Evolutionary conservation across 2,888 invertebrate genomes (phyloP).

Genomic region (Netelia virgata): DNA sequence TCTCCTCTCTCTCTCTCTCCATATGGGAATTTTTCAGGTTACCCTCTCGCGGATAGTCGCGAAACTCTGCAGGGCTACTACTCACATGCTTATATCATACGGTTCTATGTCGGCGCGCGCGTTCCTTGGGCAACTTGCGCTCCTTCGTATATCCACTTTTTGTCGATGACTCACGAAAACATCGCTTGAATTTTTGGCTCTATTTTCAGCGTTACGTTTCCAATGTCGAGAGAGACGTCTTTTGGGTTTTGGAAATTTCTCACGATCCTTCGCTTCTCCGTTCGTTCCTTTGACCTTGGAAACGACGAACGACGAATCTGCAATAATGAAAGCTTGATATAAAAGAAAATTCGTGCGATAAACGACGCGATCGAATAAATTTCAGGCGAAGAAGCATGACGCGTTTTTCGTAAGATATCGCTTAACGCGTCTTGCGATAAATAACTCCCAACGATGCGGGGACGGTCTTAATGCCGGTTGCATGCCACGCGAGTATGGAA

Average conservation of each 20-base stretch:
- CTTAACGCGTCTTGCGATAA: background rate
- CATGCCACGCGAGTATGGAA: conserved; percentile 42
- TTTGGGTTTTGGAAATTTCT: too few species aligned
- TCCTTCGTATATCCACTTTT: background rate
- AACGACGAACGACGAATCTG: conserved; percentile 33
- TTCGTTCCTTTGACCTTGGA: background rate
- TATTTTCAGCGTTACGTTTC: too few species aligned
- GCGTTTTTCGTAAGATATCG: conserved; percentile 32
- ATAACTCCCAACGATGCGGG: conserved; percentile 18
- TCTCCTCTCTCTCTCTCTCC: background rate
- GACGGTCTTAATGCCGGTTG: conserved; percentile 28
- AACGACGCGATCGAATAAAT: too few species aligned
- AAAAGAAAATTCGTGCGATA: too few species aligned
- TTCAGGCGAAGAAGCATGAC: background rate
- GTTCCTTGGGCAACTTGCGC: too few species aligned
- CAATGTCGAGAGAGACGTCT: too few species aligned
- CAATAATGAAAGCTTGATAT: background rate
- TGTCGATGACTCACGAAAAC: background rate
- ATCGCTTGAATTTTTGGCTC: too few species aligned
- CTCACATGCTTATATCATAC: too few species aligned
- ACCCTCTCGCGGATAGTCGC: conserved; percentile 15
- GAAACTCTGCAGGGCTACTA: background rate
- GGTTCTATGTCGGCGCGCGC: too few species aligned
- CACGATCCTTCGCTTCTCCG: background rate
- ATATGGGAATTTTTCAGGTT: background rate